Percentiles rank a stretch among this genome's conserved stretches.
Conservation (phyloP, 1,140 invertebrate genomes). For the Diabrotica virgifera region DNA sequence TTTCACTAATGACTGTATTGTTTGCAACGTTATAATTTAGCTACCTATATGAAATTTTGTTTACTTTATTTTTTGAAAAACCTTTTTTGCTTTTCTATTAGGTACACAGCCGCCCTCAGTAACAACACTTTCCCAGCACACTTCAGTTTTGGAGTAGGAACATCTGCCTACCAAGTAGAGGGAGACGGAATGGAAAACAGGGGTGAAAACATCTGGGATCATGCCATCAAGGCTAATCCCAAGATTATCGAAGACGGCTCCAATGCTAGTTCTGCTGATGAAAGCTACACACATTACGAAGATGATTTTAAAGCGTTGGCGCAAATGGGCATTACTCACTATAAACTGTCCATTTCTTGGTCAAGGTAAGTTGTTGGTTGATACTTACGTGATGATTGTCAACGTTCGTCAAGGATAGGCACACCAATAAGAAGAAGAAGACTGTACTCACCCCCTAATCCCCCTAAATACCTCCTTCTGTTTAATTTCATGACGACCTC, state of each 20-base stretch:
- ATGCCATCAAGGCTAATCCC: not conserved
- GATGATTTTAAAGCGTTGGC: not conserved
- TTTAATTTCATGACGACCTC: no score
- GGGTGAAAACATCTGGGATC: constrained; percentile 57
- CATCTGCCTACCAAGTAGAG: constrained; percentile 47
- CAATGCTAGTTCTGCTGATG: constrained; percentile 1
- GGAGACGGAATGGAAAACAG: constrained; percentile 46
- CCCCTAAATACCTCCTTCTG: no score
- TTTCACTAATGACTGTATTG: no score
- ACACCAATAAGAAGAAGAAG: no score
- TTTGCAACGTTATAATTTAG: no score
- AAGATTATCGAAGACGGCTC: not conserved
- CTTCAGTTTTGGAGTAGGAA: constrained; percentile 44
- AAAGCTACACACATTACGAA: not conserved
- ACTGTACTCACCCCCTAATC: no score
- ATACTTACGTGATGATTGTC: no score
- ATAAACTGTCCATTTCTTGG: constrained; percentile 10
- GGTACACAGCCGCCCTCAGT: not conserved
- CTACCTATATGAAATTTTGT: no score
- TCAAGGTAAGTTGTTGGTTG: not conserved
- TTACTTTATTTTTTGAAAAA: no score
- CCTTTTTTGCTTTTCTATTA: not conserved
- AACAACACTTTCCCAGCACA: constrained; percentile 51
- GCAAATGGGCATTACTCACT: not conserved
- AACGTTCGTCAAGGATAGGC: no score